Conservation (phyloP, 2,888 invertebrate species). For the Endomychus coccineus region DNA sequence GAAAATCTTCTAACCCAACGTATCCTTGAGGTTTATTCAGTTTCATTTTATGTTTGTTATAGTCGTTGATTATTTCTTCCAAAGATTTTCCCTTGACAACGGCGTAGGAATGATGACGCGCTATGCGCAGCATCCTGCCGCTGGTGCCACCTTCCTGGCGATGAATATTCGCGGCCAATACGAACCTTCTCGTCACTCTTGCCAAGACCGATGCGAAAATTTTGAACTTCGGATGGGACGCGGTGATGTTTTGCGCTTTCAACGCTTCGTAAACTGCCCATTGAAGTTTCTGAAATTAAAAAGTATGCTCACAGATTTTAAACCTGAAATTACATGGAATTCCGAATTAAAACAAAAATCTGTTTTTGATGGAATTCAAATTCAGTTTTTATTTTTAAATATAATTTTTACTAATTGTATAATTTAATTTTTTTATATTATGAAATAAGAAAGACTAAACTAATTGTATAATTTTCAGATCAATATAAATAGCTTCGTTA, state of each 20-base stretch:
- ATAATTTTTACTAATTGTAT: too few relatives aligned
- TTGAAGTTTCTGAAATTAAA: conserved; percentile 57
- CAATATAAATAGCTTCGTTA: too few relatives aligned
- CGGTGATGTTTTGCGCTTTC: conserved; percentile 60
- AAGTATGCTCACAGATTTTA: too few relatives aligned
- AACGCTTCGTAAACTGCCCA: conserved; percentile 77
- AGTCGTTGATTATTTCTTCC: conserved; percentile 53
- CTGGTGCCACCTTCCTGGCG: conserved; percentile 58
- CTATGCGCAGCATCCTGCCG: conserved; percentile 65
- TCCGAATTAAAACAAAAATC: too few relatives aligned
- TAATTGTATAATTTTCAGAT: too few relatives aligned
- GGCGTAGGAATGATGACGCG: conserved; percentile 56
- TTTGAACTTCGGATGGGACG: conserved; percentile 63
- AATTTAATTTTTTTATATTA: too few relatives aligned
- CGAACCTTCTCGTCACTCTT: conserved; percentile 57
- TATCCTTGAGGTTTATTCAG: conserved; percentile 48
- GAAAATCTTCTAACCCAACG: conserved; percentile 32
- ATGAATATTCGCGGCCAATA: conserved; percentile 43
- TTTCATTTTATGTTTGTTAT: conserved; percentile 34
- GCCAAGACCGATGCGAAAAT: conserved; percentile 62
- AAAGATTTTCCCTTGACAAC: conserved; percentile 58
- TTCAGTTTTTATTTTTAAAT: too few relatives aligned
- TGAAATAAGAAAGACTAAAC: too few relatives aligned
- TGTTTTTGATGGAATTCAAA: too few relatives aligned
- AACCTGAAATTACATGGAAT: too few relatives aligned